These are phyloP conservation scores for Amiota mariae DNA, from an alignment of 2,888 invertebrate species.

Conservation along the genomic window DNA sequence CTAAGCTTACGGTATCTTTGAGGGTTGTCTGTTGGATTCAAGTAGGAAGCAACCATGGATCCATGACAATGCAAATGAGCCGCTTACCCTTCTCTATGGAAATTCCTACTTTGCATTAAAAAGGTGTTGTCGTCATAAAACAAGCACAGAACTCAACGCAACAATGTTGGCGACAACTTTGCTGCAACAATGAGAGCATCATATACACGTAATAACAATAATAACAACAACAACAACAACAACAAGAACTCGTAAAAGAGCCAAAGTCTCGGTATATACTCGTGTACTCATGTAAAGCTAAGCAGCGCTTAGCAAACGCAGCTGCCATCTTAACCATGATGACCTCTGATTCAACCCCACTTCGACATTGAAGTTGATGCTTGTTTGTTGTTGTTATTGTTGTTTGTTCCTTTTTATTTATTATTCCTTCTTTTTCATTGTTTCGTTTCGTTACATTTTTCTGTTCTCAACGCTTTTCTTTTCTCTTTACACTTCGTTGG, in stretches of 20 bases:
- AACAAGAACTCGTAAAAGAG: no score
- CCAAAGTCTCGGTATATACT: no score
- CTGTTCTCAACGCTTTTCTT: not conserved
- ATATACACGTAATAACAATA: not conserved
- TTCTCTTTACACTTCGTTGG: not conserved
- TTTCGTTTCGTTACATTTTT: not conserved
- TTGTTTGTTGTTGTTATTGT: no score
- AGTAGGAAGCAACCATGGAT: no score
- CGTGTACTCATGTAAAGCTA: no score
- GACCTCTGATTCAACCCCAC: no score
- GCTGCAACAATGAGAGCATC: constrained; percentile 10
- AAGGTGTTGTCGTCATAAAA: constrained; percentile 18
- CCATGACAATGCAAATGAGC: no score
- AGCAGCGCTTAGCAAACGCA: no score
- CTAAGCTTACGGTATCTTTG: not conserved
- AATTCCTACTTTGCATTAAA: not conserved
- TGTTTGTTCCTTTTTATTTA: not conserved
- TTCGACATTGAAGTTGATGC: no score
- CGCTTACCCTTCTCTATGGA: no score
- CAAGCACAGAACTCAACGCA: no score
- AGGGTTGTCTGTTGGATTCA: constrained; percentile 2
- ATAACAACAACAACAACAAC: not conserved
- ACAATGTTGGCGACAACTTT: constrained; percentile 4
- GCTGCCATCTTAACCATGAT: no score
- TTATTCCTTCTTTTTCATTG: not conserved